Percentiles rank a stretch among this genome's conserved stretches.
These are phyloP conservation scores for Aphodius sticticus DNA, from an alignment of 2,888 invertebrate species.

Conservation along the genomic window DNA sequence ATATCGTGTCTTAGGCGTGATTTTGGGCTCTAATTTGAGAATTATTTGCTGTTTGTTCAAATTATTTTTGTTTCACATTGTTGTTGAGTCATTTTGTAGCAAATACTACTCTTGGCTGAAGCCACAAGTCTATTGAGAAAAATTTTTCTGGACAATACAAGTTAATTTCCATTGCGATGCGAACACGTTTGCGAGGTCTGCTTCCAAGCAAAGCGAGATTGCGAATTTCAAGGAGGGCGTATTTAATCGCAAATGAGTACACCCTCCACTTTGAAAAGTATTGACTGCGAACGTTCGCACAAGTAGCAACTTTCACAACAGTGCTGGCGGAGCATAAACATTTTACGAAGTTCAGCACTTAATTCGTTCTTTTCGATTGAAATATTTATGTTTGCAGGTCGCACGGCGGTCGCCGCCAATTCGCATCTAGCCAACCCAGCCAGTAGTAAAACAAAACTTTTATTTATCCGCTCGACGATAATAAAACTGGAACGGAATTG, in stretches of 20 bases:
- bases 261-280: not conserved
- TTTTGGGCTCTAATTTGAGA: no score
- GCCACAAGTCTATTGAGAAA: no score
- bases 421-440: constrained; percentile 5
- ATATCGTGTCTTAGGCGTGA: no score
- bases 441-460: constrained; percentile 22
- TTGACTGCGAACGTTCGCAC: not conserved
- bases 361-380: constrained; percentile 15
- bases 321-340: not conserved
- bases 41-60: no score
- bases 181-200: no score
- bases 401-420: not conserved
- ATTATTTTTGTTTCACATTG: no score
- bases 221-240: not conserved
- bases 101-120: no score
- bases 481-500: not conserved
- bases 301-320: not conserved
- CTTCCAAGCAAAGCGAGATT: no score
- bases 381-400: constrained; percentile 15
- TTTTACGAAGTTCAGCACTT: constrained; percentile 4
- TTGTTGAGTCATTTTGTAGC: no score
- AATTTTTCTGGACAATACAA: no score
- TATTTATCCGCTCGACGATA: constrained; percentile 14
- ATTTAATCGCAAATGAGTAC: not conserved
- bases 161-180: no score